phyloP scores from a whole-genome alignment of 2,888 invertebrate genomes.

The Monochamus alternatus region DNA sequence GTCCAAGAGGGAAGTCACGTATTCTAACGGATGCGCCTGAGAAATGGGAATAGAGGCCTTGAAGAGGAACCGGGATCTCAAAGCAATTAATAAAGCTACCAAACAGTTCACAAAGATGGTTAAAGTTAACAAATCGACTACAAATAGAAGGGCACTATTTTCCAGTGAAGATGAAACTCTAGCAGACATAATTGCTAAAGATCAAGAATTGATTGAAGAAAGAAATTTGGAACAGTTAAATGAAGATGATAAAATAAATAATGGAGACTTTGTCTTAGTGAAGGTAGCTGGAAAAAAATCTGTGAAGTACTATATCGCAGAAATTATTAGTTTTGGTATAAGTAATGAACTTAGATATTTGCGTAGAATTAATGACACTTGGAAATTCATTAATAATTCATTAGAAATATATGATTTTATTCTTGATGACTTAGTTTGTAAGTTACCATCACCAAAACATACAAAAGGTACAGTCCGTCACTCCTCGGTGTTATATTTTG shows the following conservation, averaged over 20 bases:
- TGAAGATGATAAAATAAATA: not conserved
- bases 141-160: not conserved
- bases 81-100: slow-evolving; percentile 8
- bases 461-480: not conserved
- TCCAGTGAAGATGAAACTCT: slow-evolving; percentile 11
- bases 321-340: not conserved
- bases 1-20: not conserved
- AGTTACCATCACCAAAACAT: slow-evolving; percentile 7
- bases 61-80: slow-evolving; percentile 8
- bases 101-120: slow-evolving; percentile 3
- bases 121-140: slow-evolving; percentile 5
- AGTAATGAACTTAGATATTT: slow-evolving; percentile 5
- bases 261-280: not conserved
- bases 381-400: slow-evolving; percentile 3
- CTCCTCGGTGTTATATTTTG: not conserved
- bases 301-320: slow-evolving; percentile 12
- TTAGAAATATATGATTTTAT: not conserved
- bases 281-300: not conserved
- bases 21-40: slow-evolving; percentile 1
- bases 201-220: slow-evolving; percentile 10
- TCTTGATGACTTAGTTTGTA: not conserved
- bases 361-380: not conserved
- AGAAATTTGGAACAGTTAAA: not conserved
- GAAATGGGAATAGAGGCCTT: not conserved
- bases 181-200: slow-evolving; percentile 6